Conservation (phyloP, 2,113 vertebrate genomes). For the Plecotus auritus region DNA sequence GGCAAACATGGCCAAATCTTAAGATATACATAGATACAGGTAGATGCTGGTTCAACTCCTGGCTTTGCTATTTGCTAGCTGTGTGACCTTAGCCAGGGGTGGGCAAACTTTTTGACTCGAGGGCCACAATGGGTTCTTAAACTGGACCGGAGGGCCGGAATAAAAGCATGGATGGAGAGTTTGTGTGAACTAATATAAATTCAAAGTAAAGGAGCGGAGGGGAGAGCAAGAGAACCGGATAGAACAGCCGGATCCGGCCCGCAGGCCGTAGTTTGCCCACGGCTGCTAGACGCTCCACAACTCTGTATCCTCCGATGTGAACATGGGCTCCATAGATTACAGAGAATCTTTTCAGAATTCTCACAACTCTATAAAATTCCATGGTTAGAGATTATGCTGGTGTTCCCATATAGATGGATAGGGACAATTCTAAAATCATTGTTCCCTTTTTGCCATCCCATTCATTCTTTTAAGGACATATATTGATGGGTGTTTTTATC, state of each 20-base stretch:
- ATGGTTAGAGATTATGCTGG: not conserved
- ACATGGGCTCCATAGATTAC: not conserved
- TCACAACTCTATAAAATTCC: not conserved
- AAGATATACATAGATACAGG: not conserved
- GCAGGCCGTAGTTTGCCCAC: too few species aligned
- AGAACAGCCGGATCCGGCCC: too few species aligned
- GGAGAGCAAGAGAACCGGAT: too few species aligned
- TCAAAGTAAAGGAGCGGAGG: too few species aligned
- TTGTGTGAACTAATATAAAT: too few species aligned
- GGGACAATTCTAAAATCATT: not conserved
- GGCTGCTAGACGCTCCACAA: not conserved
- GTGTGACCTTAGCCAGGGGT: too few species aligned
- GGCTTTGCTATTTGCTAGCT: not conserved
- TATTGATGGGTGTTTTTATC: not conserved
- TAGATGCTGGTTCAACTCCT: not conserved
- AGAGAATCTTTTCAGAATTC: not conserved
- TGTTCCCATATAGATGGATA: not conserved
- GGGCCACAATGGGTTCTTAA: too few species aligned
- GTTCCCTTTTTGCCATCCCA: not conserved
- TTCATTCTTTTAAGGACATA: not conserved
- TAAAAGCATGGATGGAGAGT: too few species aligned
- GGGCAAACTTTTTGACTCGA: too few species aligned
- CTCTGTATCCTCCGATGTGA: not conserved
- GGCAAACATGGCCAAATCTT: not conserved
- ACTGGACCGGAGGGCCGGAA: too few species aligned